Base-by-base conservation (phyloP, 2,797 vertebrate genomes). In the Echiichthys vipera region DNA sequence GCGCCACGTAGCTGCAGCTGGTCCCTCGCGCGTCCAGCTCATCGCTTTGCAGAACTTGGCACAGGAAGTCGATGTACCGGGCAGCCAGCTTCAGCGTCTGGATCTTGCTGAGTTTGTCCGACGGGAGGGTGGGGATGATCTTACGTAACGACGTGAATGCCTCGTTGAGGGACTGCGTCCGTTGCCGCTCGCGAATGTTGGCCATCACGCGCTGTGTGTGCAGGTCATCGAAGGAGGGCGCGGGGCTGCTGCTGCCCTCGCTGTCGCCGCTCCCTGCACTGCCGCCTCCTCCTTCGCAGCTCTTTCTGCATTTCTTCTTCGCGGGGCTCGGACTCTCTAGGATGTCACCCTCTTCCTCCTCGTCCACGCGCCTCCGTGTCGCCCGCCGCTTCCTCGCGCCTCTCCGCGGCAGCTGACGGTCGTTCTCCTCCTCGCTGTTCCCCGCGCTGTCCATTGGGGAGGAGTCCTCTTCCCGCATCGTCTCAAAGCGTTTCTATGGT, bases 21-120 rank as follows among this genome's bases (percentile, higher is more conserved):
- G 96, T 95, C 91, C 97, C 96, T 91, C 97, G 96, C 93, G 96
- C 96, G 94, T 99, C 97, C 95, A 97, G 93, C 93, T 98, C 97
- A 90, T 99, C 97, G 87, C 96, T 99, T 94, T 99, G 96, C 82
- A 99, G 92, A 74, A 99, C 98, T 89, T 99, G 97, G 92, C 94
- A 99, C 78, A 99, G 95, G 92, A 99, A 99, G 90, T 99, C 97
- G 91, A 99, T 99, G 94, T 98, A 98, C 83, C 97, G 96, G 58
- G 97, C 95, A 9, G 98, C 98, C 81, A 99, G 88, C 90, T 99
- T 99, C 85, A 99, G 95, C 56, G 98, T 99, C 94, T 99, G 98
- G 89, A 99, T 99, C 94, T 99, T 99, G 93, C 98, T 99, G 80
- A 99, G 95, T 92, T 99, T 99, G 93, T 99, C 98, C 24, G 98